Evolutionary conservation across 2,113 vertebrate genomes (phyloP).

Genomic region (Panthera leo): DNA sequence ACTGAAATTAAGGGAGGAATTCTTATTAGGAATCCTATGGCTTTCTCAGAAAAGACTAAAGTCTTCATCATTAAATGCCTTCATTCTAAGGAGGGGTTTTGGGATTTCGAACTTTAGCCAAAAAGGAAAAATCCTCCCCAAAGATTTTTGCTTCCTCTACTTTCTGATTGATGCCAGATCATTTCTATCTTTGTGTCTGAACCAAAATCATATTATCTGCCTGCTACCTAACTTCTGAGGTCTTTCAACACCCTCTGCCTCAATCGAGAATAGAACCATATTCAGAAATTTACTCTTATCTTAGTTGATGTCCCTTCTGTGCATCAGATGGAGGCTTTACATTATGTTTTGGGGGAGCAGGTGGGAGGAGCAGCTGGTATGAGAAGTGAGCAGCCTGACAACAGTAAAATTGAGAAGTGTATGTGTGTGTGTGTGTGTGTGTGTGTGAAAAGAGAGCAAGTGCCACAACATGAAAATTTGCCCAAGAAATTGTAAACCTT

Average conservation of each 20-base stretch:
- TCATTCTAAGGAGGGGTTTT: not conserved
- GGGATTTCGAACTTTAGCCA: slow-evolving; percentile 7
- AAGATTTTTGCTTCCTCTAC: not conserved
- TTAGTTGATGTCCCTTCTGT: slow-evolving; percentile 75
- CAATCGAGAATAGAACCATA: slow-evolving; percentile 69
- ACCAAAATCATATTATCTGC: slow-evolving; percentile 65
- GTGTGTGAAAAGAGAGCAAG: slow-evolving; percentile 42
- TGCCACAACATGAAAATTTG: slow-evolving; percentile 77
- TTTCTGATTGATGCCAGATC: slow-evolving; percentile 3
- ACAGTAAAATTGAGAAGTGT: slow-evolving; percentile 72
- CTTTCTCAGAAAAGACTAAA: slow-evolving; percentile 12
- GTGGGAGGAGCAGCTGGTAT: slow-evolving; percentile 86
- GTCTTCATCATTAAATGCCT: not conserved
- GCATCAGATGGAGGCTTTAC: slow-evolving; percentile 82
- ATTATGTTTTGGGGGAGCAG: slow-evolving; percentile 81
- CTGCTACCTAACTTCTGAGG: slow-evolving; percentile 72
- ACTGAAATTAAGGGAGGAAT: slow-evolving; percentile 12
- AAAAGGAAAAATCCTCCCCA: not conserved
- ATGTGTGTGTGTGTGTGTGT: not conserved
- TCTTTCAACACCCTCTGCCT: slow-evolving; percentile 65
- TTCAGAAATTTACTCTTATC: slow-evolving; percentile 76
- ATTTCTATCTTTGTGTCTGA: slow-evolving; percentile 57
- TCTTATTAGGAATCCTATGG: not conserved
- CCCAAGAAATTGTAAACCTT: slow-evolving; percentile 82
- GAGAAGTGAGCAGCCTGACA: slow-evolving; percentile 86